A percentile compares a stretch with the other conserved stretches of the same genome.
phyloP scores from a whole-genome alignment of 2,888 invertebrate genomes.

The Microdon myrmicae region DNA sequence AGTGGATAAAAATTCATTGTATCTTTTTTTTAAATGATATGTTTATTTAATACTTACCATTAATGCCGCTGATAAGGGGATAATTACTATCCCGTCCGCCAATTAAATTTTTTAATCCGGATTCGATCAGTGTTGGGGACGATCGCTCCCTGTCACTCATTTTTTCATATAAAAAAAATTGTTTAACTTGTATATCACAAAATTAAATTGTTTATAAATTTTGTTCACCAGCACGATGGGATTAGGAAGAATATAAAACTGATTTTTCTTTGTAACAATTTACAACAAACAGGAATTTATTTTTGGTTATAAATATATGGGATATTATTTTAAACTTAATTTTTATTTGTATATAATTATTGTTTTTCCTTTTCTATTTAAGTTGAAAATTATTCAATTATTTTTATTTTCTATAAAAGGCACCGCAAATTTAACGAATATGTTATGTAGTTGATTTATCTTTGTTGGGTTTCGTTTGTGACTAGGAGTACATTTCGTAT shows the following conservation, averaged over 20 bases:
- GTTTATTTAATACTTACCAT: constrained; percentile 66
- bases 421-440: constrained; percentile 65
- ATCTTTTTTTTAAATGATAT: background rate
- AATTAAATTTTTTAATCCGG: constrained; percentile 85
- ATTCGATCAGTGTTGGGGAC: constrained; percentile 88
- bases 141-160: constrained; percentile 92
- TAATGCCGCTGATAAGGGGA: constrained; percentile 81
- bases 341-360: constrained; percentile 42
- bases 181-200: constrained; percentile 62
- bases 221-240: background rate
- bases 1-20: background rate
- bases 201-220: too few species aligned
- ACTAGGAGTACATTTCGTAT: constrained; percentile 5
- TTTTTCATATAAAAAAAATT: constrained; percentile 66
- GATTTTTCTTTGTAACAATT: constrained; percentile 29
- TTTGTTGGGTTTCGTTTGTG: constrained; percentile 7
- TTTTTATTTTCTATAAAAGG: too few species aligned
- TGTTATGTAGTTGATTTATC: constrained; percentile 39
- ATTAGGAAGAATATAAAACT: background rate
- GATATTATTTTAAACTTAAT: constrained; percentile 10
- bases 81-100: constrained; percentile 82
- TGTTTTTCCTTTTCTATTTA: constrained; percentile 54
- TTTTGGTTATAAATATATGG: too few species aligned
- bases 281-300: constrained; percentile 4
- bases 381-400: constrained; percentile 64